Percentiles rank a stretch among this genome's conserved stretches.
Evolutionary conservation across 2,113 vertebrate genomes (phyloP).

Genomic region (Kryptolebias marmoratus): DNA sequence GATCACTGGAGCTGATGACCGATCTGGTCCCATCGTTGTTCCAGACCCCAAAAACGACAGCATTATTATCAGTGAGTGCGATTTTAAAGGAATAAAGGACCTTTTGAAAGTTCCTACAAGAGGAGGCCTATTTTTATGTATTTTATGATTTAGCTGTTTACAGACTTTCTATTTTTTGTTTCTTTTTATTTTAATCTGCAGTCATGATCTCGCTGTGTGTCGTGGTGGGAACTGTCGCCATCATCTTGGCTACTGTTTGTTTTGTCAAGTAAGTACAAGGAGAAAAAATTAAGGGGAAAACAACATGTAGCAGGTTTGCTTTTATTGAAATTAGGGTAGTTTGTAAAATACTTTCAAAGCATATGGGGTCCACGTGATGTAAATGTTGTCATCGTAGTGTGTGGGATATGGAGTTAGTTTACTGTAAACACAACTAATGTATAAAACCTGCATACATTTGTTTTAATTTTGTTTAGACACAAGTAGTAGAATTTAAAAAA

Average conservation of each 20-base stretch:
- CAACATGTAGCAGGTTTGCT: not conserved
- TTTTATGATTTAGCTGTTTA: not conserved
- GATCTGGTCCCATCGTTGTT: slow-evolving; percentile 69
- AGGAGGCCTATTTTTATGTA: not conserved
- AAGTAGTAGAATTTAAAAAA: too few species aligned
- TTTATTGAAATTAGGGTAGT: not conserved
- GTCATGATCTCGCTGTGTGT: slow-evolving; percentile 86
- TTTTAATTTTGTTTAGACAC: too few species aligned
- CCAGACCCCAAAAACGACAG: slow-evolving; percentile 65
- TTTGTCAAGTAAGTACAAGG: slow-evolving; percentile 86
- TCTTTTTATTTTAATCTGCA: slow-evolving; percentile 55
- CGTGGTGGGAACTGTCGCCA: slow-evolving; percentile 75
- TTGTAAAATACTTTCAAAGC: too few species aligned
- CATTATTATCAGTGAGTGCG: slow-evolving; percentile 85
- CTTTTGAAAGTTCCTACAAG: not conserved
- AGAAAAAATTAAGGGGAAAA: not conserved
- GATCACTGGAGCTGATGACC: not conserved
- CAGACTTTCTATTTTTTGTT: not conserved
- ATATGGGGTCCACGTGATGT: too few species aligned
- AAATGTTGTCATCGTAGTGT: too few species aligned
- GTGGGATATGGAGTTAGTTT: too few species aligned
- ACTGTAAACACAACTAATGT: too few species aligned
- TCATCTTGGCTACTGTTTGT: slow-evolving; percentile 83
- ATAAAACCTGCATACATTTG: too few species aligned
- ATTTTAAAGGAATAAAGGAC: not conserved